A percentile compares a stretch with the other conserved stretches of the same genome.
phyloP scores from a whole-genome alignment of 2,888 invertebrate species.

The Eupithecia subumbrata region DNA sequence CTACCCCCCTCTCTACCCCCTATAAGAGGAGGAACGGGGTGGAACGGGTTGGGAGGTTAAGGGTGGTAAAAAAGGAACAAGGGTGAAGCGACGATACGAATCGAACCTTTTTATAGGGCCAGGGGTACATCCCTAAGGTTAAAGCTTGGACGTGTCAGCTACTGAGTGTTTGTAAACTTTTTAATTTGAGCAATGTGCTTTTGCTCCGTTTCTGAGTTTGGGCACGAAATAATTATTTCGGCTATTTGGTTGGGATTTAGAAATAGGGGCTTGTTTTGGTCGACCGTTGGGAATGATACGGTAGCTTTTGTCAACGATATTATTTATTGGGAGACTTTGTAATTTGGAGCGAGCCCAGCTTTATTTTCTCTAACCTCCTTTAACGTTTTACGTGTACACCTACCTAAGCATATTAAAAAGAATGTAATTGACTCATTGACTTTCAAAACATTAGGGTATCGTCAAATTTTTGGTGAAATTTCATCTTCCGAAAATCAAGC shows the following conservation, averaged over 20 bases:
- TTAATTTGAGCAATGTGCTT: slow-evolving; percentile 44
- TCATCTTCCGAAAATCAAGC: not conserved
- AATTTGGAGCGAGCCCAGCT: not conserved
- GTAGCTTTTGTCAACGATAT: slow-evolving; percentile 21
- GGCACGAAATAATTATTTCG: slow-evolving; percentile 31
- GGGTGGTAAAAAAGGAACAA: slow-evolving; percentile 68
- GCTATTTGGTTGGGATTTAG: slow-evolving; percentile 23
- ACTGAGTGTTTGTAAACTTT: slow-evolving; percentile 56
- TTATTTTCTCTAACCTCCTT: not conserved
- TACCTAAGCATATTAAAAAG: not conserved
- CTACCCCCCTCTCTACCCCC: slow-evolving; percentile 47
- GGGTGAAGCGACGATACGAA: slow-evolving; percentile 76
- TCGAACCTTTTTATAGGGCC: slow-evolving; percentile 74
- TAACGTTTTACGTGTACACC: not conserved
- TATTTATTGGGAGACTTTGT: slow-evolving; percentile 16
- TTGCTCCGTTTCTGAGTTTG: slow-evolving; percentile 28
- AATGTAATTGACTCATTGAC: not conserved
- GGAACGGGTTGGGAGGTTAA: slow-evolving; percentile 42
- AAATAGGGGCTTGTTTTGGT: slow-evolving; percentile 28
- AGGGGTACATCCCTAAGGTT: slow-evolving; percentile 77
- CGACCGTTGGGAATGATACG: slow-evolving; percentile 24
- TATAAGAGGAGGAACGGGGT: slow-evolving; percentile 40
- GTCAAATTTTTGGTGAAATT: not conserved
- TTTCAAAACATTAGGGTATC: too few species aligned
- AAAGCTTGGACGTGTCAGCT: slow-evolving; percentile 61